These are phyloP conservation scores for Paracentrotus lividus DNA, from an alignment of 53 echinoderm and acorn worm species.

Conservation along the genomic window DNA sequence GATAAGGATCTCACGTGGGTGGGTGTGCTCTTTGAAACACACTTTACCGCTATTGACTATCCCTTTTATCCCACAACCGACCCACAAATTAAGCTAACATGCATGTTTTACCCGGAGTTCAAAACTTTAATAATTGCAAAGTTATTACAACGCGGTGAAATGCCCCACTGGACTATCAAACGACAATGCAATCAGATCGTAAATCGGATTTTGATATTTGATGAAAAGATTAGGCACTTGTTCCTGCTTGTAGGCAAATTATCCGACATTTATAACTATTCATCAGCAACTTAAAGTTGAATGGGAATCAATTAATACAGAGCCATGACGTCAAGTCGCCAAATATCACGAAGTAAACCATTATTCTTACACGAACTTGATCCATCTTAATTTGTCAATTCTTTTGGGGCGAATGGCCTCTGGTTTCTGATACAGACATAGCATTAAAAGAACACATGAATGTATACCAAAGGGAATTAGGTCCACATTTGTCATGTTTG, in stretches of 20 bases:
- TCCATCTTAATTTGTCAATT: no score
- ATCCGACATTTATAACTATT: not conserved
- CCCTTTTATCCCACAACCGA: not conserved
- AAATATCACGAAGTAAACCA: not conserved
- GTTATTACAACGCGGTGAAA: not conserved
- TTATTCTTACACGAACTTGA: no score
- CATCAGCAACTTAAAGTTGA: not conserved
- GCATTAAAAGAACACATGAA: no score
- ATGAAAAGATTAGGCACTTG: constrained; percentile 19
- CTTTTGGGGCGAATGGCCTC: no score
- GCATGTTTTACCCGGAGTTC: not conserved
- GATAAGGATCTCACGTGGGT: constrained; percentile 11
- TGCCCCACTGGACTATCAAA: not conserved
- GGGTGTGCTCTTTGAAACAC: not conserved
- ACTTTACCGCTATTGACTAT: constrained; percentile 16
- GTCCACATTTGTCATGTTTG: no score
- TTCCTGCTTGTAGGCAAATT: not conserved
- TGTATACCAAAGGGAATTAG: no score
- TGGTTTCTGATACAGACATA: no score
- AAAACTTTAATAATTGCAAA: constrained; percentile 41
- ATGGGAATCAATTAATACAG: not conserved
- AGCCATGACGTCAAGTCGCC: not conserved
- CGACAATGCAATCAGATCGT: not conserved
- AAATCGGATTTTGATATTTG: constrained; percentile 27
- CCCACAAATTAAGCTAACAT: not conserved